Base-by-base conservation (phyloP, 2,888 invertebrate species). In the Notodonta ziczac region DNA sequence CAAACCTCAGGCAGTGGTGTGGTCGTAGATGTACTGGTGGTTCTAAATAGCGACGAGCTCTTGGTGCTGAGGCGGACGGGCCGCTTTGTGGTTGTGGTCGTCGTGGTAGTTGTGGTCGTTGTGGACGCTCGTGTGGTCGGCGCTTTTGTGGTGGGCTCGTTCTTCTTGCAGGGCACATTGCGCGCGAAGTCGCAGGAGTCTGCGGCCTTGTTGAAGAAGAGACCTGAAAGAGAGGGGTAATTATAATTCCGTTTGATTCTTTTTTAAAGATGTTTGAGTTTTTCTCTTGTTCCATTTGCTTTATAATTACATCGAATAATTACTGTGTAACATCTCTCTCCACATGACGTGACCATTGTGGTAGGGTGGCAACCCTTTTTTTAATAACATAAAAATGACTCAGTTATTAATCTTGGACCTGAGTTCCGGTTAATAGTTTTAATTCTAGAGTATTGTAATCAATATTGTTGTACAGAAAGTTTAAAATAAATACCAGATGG, bases 141-240 rank as follows among this genome's bases (percentile, higher is more conserved):
- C 2, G 94, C 93, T 39, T 94, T 94, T 0, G 94, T 94, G 5
- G 94, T 91, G 0, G 94, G 93, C 50, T 94, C 91, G 39, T 95
- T 91, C 75, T 94, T 96, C 76, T 97, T 97, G 86, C 97, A 98
- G 40, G 96, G 93, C 0, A 98, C 98, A 84, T 98, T 98, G 74
- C 98, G 95, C 0, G 97, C 95, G 84, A 98, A 98, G 87, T 98
- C 98, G 81, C 98, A 98, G 0, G 98, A 98, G 85, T 98, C 98
- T 0, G 98, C 97, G 0, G 96, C 96, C 78, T 98, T 98, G 91
- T 98, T 98, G 91, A 98, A 98, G 83, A 96, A 97, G 10, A 98
- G 91, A 39, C 98, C 98, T 96, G 85, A 10, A 63, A 69, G 14
- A n/a, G 5, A 13, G 3, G 12, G 13, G 32, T 2, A n/a, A 10